Base-by-base conservation (phyloP, 1,140 invertebrate genomes). In the Trichogramma pretiosum region DNA sequence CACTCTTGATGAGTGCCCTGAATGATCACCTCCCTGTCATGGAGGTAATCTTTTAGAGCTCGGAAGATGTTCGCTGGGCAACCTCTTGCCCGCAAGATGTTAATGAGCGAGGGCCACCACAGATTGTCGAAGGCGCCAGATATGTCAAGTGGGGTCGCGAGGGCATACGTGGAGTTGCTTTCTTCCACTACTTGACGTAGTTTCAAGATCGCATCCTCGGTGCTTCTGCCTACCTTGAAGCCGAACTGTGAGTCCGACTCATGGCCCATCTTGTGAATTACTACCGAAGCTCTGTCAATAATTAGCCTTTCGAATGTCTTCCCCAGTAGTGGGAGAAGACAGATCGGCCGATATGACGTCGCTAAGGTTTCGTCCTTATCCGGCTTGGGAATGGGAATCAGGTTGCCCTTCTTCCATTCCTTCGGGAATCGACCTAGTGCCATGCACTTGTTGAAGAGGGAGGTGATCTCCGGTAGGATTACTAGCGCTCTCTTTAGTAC, bases 91-190 rank as follows among this genome's bases (percentile, higher is more conserved):
- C 11, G 17, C 1, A 39, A 14, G 1, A 21, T 13, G 1, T 19
- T 3, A 1, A 40, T 3, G 1, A 32, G 7, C 5, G 11, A 3
- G 1, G 13, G 9, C 36, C 46, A 47, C 16, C 37, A 22, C 3
- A 39, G 5, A 10, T 40, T 17, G 16, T 39, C 46, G 8, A 41
- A 19, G 16, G 22, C 38, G 2, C 46, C 46, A 1, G 46, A 39
- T 2, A 47, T 47, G 33, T 47, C 46, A n/a, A 47, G 40, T 3
- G 40, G 22, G 14, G 26, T 11, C 3, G 11, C 38, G 11, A 24
- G 3, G 3, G 26, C 38, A 13, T 24, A 13, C 11, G 8, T 10
- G 3, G 14, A n/a, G 3, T 26, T 4, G 26, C 9, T 10, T 11
- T 9, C 13, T 5, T 26, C 18, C 14, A 26, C 38, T 5, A 40